Evolutionary conservation across 1,140 invertebrate genomes (phyloP).

Genomic region (Drosophila pruinosa): DNA sequence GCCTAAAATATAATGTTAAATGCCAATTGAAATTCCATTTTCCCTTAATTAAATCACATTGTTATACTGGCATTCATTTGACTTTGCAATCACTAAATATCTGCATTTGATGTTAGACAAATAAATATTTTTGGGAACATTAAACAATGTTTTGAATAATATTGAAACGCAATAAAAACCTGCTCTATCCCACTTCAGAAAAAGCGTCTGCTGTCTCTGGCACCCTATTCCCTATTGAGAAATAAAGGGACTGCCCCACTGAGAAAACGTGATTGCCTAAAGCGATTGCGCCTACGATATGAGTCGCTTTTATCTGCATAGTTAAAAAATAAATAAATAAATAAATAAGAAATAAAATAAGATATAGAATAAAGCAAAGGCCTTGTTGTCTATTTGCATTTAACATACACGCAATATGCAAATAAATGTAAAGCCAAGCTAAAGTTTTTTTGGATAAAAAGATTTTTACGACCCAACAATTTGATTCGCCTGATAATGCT

Average conservation of each 20-base stretch:
- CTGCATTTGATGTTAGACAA: slow-evolving; percentile 54
- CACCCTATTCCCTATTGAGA: background rate
- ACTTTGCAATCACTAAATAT: slow-evolving; percentile 41
- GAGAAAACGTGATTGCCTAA: slow-evolving; percentile 63
- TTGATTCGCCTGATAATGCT: slow-evolving; percentile 26
- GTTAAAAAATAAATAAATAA: slow-evolving; percentile 19
- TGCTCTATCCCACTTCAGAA: slow-evolving; percentile 50
- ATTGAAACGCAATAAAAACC: slow-evolving; percentile 52
- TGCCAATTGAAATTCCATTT: slow-evolving; percentile 10
- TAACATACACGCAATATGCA: slow-evolving; percentile 49
- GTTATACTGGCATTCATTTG: background rate
- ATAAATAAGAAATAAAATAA: slow-evolving; percentile 38
- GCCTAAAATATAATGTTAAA: background rate
- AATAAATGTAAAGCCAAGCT: slow-evolving; percentile 32
- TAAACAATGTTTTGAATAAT: slow-evolving; percentile 28
- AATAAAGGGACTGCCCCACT: slow-evolving; percentile 42
- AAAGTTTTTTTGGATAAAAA: slow-evolving; percentile 45
- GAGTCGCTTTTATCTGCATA: slow-evolving; percentile 56
- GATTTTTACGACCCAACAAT: slow-evolving; percentile 54
- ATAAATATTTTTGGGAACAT: slow-evolving; percentile 45
- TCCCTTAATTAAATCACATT: slow-evolving; percentile 22
- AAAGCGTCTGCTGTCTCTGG: background rate
- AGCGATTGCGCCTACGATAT: slow-evolving; percentile 39
- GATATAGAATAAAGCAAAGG: slow-evolving; percentile 17
- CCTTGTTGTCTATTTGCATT: slow-evolving; percentile 55